Conservation (phyloP, 2,888 invertebrate genomes). For the Tachystola acroxantha region DNA sequence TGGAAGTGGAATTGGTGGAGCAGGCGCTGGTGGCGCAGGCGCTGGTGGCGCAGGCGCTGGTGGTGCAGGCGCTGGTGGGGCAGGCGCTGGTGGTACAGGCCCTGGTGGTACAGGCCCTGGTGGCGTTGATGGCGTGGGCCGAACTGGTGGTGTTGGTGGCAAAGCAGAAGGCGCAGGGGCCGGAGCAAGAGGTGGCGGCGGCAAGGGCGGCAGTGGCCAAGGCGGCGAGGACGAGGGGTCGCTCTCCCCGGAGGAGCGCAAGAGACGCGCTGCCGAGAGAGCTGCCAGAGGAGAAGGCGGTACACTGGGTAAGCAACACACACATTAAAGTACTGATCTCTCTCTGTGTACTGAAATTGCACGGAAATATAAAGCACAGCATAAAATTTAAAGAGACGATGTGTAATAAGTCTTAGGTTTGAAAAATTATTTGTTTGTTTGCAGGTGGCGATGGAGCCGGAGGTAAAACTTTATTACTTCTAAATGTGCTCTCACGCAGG, state of each 20-base stretch:
- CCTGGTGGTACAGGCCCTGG: background rate
- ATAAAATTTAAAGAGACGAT: too few species aligned
- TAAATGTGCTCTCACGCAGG: too few species aligned
- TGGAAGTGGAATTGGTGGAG: conserved; percentile 6
- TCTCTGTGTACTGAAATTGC: too few species aligned
- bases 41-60: conserved; percentile 2
- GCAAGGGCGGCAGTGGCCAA: background rate
- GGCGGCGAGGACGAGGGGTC: background rate
- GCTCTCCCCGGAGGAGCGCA: background rate
- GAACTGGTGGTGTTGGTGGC: background rate
- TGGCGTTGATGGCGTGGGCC: conserved; percentile 13
- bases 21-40: conserved; percentile 12
- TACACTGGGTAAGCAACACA: too few species aligned
- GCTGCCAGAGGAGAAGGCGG: too few species aligned
- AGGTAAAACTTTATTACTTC: too few species aligned
- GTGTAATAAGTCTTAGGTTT: too few species aligned
- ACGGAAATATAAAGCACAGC: too few species aligned
- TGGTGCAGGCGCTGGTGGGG: background rate
- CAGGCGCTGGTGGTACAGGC: background rate
- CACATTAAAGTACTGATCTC: too few species aligned
- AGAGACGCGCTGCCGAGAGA: too few species aligned
- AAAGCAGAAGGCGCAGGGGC: background rate
- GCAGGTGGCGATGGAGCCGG: too few species aligned
- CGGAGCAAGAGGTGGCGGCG: background rate
- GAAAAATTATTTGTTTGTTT: too few species aligned